These are phyloP conservation scores for Amblyjoppa fuscipennis DNA, from an alignment of 2,888 invertebrate species.

Conservation along the genomic window DNA sequence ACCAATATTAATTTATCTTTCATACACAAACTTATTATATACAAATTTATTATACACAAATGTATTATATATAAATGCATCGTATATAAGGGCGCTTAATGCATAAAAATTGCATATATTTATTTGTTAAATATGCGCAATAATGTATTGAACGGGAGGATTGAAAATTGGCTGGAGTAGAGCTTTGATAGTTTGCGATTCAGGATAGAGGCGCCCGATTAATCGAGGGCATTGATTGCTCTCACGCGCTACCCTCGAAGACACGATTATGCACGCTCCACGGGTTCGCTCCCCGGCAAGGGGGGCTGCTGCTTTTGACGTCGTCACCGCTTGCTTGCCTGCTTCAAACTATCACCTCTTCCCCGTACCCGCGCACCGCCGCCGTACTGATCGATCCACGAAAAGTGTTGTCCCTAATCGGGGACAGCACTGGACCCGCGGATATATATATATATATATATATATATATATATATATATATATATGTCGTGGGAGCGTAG, in stretches of 20 bases:
- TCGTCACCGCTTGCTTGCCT: constrained; percentile 45
- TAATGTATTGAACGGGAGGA: background rate
- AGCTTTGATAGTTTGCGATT: constrained; percentile 51
- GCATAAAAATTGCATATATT: too few relatives aligned
- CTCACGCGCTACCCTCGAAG: constrained; percentile 72
- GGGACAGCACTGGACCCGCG: constrained; percentile 5
- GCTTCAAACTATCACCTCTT: constrained; percentile 58
- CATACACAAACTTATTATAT: background rate
- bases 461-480: too few relatives aligned
- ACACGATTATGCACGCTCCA: constrained; percentile 79
- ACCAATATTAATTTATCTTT: background rate
- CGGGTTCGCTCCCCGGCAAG: constrained; percentile 74
- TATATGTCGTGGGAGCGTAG: background rate
- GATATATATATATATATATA: background rate
- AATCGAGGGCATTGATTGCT: constrained; percentile 79
- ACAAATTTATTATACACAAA: too few relatives aligned
- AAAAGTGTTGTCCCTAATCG: constrained; percentile 66
- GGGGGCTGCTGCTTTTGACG: constrained; percentile 55
- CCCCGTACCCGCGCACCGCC: constrained; percentile 1
- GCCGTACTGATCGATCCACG: constrained; percentile 65
- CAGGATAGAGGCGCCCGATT: constrained; percentile 71
- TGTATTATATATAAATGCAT: too few relatives aligned
- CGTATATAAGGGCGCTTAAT: too few relatives aligned
- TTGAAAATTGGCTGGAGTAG: constrained; percentile 1
- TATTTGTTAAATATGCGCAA: too few relatives aligned